These are phyloP conservation scores for Panthera uncia DNA, from an alignment of 2,113 vertebrate genomes.

Conservation along the genomic window DNA sequence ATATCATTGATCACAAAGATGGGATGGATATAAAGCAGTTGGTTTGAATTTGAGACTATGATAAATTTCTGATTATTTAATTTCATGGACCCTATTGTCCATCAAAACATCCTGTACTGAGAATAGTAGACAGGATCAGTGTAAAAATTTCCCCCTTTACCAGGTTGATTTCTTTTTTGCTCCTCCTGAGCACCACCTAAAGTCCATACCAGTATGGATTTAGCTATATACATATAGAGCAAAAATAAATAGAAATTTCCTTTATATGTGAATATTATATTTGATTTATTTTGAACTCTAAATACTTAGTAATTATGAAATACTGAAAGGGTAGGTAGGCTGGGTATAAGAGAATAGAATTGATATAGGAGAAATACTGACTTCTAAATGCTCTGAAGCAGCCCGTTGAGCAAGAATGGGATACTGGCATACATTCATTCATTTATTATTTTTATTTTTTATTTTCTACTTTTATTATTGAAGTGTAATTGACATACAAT, in stretches of 20 bases:
- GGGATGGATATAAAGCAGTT: slow-evolving; percentile 23
- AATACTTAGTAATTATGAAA: neutral
- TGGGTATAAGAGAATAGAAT: neutral
- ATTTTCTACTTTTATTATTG: neutral
- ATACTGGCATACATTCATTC: neutral
- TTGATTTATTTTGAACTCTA: neutral
- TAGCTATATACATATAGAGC: neutral
- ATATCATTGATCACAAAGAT: neutral
- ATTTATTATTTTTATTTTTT: neutral
- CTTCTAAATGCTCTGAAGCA: neutral
- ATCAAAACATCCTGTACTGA: neutral
- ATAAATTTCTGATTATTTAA: slow-evolving; percentile 14
- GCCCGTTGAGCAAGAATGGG: neutral
- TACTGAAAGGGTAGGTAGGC: neutral
- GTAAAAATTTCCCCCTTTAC: neutral
- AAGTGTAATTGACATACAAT: neutral
- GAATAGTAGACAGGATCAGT: neutral
- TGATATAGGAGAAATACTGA: neutral
- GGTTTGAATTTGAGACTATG: neutral
- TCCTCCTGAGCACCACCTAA: neutral
- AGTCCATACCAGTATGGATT: neutral
- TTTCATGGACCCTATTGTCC: neutral
- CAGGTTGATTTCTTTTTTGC: neutral
- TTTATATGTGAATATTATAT: slow-evolving; percentile 29
- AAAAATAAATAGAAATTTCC: slow-evolving; percentile 8